These are phyloP conservation scores for Rhynchotus rufescens DNA, from an alignment of 2,797 vertebrate species.

Conservation along the genomic window DNA sequence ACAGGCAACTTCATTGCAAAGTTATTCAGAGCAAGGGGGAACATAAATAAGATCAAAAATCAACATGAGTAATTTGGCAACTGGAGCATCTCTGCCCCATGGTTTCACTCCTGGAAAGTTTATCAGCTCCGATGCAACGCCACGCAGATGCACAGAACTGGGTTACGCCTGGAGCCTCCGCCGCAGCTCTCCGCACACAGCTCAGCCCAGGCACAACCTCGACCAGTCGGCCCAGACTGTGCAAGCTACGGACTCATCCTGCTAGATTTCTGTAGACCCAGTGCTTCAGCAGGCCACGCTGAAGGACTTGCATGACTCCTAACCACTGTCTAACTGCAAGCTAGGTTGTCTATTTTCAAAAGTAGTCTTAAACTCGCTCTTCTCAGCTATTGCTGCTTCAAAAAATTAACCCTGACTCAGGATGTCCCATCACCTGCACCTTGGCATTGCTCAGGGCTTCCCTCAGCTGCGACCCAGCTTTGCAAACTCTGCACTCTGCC, in stretches of 20 bases:
- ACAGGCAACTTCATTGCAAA: neutral
- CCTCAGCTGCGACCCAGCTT: neutral
- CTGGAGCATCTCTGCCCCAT: neutral
- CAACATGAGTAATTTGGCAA: neutral
- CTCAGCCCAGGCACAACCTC: neutral
- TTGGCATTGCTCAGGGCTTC: accelerated
- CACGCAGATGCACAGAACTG: neutral
- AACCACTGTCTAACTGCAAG: neutral
- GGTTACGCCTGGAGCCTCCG: neutral
- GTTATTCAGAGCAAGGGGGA: neutral
- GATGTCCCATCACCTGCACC: neutral
- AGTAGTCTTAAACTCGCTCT: neutral
- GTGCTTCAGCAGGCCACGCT: neutral
- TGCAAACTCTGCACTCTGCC: accelerated
- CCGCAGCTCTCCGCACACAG: neutral
- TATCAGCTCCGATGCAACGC: neutral
- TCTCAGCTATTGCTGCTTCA: neutral
- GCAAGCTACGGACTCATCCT: neutral
- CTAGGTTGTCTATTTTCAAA: neutral
- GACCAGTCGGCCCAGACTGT: neutral
- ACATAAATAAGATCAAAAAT: neutral
- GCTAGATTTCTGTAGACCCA: accelerated
- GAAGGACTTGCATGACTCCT: neutral
- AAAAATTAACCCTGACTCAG: neutral
- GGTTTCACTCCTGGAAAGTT: neutral